Percentiles rank a stretch among this genome's conserved stretches.
Evolutionary conservation across 2,797 vertebrate genomes (phyloP).

Genomic region (Onychomys arenicola): DNA sequence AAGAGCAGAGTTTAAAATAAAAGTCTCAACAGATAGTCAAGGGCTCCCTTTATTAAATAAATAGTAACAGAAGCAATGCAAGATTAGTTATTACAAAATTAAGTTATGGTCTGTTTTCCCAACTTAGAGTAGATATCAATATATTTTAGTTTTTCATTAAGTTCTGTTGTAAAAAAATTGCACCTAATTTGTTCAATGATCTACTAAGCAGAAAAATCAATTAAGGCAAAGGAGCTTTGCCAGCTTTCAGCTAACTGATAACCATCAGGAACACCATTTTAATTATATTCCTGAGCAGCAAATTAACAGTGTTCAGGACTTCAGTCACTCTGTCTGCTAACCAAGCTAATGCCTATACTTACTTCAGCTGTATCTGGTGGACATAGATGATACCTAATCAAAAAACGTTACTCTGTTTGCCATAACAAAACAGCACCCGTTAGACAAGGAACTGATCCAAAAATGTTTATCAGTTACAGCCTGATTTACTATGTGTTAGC

Average conservation of each 20-base stretch:
- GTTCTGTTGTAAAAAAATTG: slow-evolving; percentile 21
- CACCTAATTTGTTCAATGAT: neutral
- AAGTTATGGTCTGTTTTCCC: neutral
- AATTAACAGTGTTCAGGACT: slow-evolving; percentile 48
- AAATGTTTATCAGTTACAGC: neutral
- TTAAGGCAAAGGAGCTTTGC: neutral
- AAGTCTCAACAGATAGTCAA: neutral
- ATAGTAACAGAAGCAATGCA: slow-evolving; percentile 28
- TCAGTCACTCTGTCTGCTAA: slow-evolving; percentile 41
- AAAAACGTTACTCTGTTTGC: neutral
- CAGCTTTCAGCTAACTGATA: slow-evolving; percentile 36
- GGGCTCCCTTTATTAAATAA: neutral
- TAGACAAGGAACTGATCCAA: neutral
- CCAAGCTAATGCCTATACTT: neutral
- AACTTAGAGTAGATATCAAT: slow-evolving; percentile 11
- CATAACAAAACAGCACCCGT: neutral
- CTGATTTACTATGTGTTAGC: slow-evolving; percentile 18
- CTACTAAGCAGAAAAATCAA: slow-evolving; percentile 56
- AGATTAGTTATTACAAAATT: slow-evolving; percentile 57
- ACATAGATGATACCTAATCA: neutral
- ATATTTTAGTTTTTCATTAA: slow-evolving; percentile 52
- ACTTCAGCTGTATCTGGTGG: neutral
- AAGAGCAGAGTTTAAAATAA: neutral
- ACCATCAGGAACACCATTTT: neutral
- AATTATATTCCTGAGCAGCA: neutral